Evolutionary conservation across 2,113 vertebrate genomes (phyloP).

Genomic region (Oenanthe oenanthe): DNA sequence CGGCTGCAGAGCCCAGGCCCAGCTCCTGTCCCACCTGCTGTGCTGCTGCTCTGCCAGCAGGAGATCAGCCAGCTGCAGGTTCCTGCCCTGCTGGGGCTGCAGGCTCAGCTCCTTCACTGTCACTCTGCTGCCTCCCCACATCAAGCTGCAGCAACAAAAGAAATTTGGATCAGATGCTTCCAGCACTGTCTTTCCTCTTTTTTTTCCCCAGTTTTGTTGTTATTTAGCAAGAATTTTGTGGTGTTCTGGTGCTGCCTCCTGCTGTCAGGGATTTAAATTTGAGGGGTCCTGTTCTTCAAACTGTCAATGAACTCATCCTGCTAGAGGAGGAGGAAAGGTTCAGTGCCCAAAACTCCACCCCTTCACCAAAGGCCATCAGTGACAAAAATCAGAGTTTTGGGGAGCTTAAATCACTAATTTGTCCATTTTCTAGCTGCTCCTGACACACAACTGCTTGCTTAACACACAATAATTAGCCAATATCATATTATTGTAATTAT

Average conservation of each 20-base stretch:
- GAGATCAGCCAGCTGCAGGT: slow-evolving; percentile 72
- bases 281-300: background rate
- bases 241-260: background rate
- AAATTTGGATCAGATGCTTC: accelerated
- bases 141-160: slow-evolving; percentile 53
- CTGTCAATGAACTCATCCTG: background rate
- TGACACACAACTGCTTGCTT: background rate
- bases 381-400: background rate
- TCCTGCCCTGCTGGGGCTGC: slow-evolving; percentile 34
- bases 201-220: background rate
- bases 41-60: slow-evolving; percentile 82
- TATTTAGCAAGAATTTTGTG: background rate
- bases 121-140: slow-evolving; percentile 84
- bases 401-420: background rate
- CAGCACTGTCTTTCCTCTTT: background rate
- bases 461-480: background rate
- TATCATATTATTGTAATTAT: accelerated
- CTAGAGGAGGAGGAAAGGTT: background rate
- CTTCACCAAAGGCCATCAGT: background rate
- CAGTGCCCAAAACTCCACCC: background rate
- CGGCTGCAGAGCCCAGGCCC: background rate
- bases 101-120: slow-evolving; percentile 82
- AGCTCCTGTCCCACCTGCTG: slow-evolving; percentile 72
- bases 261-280: background rate
- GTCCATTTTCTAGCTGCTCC: background rate